Conservation (phyloP, 1,140 invertebrate genomes). For the Cheumatopsyche charites region DNA sequence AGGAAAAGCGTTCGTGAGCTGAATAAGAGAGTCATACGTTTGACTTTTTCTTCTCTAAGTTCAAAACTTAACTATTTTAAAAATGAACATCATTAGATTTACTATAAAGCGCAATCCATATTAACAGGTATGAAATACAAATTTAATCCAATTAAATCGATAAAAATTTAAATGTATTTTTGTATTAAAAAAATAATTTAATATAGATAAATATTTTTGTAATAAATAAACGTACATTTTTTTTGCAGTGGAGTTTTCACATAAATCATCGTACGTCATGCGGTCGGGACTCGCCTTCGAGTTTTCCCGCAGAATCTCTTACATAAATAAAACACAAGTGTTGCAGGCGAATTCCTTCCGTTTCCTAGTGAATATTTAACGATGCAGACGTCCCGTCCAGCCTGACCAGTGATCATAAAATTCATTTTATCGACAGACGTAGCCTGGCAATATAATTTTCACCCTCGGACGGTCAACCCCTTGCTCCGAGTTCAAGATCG, state of each 20-base stretch:
- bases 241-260: too few relatives aligned
- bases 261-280: constrained; percentile 5
- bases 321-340: constrained; percentile 37
- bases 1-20: constrained; percentile 36
- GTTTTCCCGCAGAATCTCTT: too few relatives aligned
- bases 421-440: constrained; percentile 37
- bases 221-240: too few relatives aligned
- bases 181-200: too few relatives aligned
- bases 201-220: too few relatives aligned
- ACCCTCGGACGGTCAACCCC: constrained; percentile 25
- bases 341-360: constrained; percentile 1
- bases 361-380: constrained; percentile 42
- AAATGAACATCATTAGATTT: too few relatives aligned
- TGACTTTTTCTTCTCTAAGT: too few relatives aligned
- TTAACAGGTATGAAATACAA: too few relatives aligned
- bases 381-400: not conserved
- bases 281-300: too few relatives aligned
- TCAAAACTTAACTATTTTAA: not conserved
- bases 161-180: too few relatives aligned
- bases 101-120: too few relatives aligned
- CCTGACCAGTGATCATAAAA: constrained; percentile 41
- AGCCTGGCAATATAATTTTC: constrained; percentile 41
- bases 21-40: constrained; percentile 27
- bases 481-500: not conserved
- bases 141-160: too few relatives aligned